phyloP scores from a whole-genome alignment of 2,888 invertebrate genomes.

The Epirrita christyi region DNA sequence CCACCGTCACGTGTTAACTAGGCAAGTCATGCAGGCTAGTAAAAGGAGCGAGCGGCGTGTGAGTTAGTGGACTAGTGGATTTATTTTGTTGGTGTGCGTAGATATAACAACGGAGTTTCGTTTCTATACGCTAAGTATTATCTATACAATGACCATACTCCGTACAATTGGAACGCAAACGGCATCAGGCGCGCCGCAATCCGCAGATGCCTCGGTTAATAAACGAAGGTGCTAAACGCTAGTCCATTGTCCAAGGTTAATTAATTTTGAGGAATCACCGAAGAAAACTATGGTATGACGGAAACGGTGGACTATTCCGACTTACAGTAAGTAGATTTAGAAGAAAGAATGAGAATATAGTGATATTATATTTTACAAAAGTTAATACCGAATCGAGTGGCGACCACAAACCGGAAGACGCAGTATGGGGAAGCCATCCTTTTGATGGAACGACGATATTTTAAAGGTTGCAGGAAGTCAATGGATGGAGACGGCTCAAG shows the following conservation, averaged over 20 bases:
- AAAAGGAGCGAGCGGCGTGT: too few species aligned
- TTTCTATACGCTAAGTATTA: conserved; percentile 8
- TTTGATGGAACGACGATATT: too few species aligned
- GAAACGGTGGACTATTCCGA: too few species aligned
- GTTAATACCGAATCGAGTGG: too few species aligned
- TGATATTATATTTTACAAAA: too few species aligned
- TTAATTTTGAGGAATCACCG: conserved; percentile 7
- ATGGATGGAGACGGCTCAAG: too few species aligned
- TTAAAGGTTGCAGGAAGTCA: too few species aligned
- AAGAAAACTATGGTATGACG: not conserved
- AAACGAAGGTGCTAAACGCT: conserved; percentile 32
- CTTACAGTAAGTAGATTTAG: too few species aligned
- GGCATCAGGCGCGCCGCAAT: conserved; percentile 31
- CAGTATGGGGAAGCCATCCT: too few species aligned
- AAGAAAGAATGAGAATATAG: too few species aligned
- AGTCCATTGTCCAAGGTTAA: conserved; percentile 20
- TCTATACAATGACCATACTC: conserved; percentile 1
- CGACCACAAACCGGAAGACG: too few species aligned
- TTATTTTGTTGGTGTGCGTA: not conserved
- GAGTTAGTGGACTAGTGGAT: not conserved
- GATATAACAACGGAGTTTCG: not conserved
- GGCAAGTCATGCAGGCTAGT: too few species aligned
- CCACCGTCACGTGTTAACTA: not conserved
- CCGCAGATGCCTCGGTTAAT: conserved; percentile 36
- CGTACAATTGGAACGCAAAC: conserved; percentile 31